These are phyloP conservation scores for Lasioglossum vierecki DNA, from an alignment of 2,888 invertebrate genomes.

Conservation along the genomic window DNA sequence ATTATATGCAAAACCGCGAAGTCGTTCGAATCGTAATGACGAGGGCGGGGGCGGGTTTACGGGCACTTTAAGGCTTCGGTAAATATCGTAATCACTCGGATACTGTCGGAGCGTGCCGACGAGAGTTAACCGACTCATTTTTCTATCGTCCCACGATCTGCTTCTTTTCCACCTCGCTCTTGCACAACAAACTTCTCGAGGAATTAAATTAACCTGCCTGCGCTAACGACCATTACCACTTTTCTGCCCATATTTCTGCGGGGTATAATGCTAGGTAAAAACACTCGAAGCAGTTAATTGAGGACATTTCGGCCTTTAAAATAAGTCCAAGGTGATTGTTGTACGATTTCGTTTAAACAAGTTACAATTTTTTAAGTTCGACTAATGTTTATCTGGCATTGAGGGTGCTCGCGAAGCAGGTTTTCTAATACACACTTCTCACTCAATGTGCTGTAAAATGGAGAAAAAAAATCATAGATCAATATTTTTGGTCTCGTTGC, in stretches of 20 bases:
- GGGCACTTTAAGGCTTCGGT: conserved; percentile 71
- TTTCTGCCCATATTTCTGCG: neutral
- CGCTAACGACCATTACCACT: neutral
- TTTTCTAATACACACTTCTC: neutral
- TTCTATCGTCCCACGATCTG: conserved; percentile 47
- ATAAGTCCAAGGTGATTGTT: neutral
- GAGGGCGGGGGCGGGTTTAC: conserved; percentile 40
- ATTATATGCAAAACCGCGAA: conserved; percentile 46
- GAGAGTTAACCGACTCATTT: conserved; percentile 83
- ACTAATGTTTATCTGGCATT: neutral
- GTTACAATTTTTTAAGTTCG: neutral
- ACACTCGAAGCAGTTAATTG: rapidly evolving
- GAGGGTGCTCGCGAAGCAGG: neutral
- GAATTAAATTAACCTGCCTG: neutral
- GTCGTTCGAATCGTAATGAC: conserved; percentile 39
- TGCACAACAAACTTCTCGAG: conserved; percentile 1
- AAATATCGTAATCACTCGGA: conserved; percentile 81
- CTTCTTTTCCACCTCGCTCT: conserved; percentile 9
- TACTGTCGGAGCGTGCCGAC: conserved; percentile 80
- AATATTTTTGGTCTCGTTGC: neutral
- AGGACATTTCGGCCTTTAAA: neutral
- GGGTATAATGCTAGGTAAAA: neutral
- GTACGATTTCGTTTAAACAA: rapidly evolving
- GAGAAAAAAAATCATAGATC: neutral
- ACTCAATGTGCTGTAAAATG: neutral